These are phyloP conservation scores for Meles meles DNA, from an alignment of 2,113 vertebrate genomes.

Conservation along the genomic window DNA sequence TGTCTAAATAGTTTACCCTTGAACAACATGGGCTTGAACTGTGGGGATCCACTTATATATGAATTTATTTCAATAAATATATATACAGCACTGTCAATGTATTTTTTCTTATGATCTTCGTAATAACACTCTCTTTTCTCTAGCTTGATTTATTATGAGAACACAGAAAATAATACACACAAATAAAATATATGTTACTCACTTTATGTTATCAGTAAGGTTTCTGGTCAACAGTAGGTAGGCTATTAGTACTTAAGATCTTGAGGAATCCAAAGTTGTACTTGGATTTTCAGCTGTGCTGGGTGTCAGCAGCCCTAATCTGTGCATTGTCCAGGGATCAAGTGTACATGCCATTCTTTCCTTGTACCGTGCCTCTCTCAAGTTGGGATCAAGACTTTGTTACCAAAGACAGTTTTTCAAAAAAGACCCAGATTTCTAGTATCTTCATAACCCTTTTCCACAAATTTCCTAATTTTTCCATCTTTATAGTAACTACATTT, in stretches of 20 bases:
- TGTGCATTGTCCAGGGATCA: neutral
- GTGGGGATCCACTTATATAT: neutral
- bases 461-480: neutral
- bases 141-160: neutral
- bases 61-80: neutral
- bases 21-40: neutral
- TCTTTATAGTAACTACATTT: neutral
- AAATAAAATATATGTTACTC: neutral
- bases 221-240: neutral
- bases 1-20: neutral
- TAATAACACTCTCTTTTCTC: neutral
- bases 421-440: neutral
- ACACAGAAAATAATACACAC: neutral
- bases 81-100: neutral
- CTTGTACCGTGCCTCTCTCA: neutral
- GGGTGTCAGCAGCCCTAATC: neutral
- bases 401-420: neutral
- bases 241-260: neutral
- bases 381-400: neutral
- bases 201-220: neutral
- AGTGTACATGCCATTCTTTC: accelerated
- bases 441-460: neutral
- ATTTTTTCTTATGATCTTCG: neutral
- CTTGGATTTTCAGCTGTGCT: neutral
- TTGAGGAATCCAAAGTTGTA: neutral